phyloP scores from a whole-genome alignment of 2,888 invertebrate species.

The Drosophila infuscata region DNA sequence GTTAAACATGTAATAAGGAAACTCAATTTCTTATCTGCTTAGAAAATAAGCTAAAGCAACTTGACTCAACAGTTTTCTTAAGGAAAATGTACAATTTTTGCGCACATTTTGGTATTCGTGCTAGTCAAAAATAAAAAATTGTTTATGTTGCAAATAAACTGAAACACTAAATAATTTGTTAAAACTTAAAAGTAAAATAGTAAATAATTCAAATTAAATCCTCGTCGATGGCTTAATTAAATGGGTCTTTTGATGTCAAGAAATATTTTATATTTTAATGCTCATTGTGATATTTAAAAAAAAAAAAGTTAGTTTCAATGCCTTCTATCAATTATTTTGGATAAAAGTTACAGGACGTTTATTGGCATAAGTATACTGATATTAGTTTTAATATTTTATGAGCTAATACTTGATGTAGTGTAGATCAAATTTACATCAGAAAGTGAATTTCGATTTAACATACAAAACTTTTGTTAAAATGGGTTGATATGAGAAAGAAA shows the following conservation, averaged over 20 bases:
- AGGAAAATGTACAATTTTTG: not conserved
- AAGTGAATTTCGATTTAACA: not conserved
- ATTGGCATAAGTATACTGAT: not conserved
- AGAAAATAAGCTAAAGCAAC: no score
- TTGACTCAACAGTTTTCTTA: no score
- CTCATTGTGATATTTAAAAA: not conserved
- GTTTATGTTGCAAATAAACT: not conserved
- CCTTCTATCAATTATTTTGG: no score
- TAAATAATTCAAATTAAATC: not conserved
- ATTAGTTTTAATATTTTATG: not conserved
- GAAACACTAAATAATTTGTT: not conserved
- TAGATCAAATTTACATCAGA: not conserved
- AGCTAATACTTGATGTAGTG: not conserved
- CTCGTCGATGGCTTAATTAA: not conserved
- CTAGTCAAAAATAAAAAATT: no score
- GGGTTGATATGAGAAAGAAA: not conserved
- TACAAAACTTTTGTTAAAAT: not conserved
- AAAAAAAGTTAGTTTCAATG: no score
- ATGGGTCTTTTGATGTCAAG: not conserved
- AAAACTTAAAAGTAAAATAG: not conserved
- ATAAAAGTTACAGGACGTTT: not conserved
- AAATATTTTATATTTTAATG: not conserved
- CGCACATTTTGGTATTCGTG: not conserved
- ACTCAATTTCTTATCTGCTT: not conserved
- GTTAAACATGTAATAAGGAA: not conserved